Conservation (phyloP, 1,140 invertebrate species). For the Aphis gossypii region DNA sequence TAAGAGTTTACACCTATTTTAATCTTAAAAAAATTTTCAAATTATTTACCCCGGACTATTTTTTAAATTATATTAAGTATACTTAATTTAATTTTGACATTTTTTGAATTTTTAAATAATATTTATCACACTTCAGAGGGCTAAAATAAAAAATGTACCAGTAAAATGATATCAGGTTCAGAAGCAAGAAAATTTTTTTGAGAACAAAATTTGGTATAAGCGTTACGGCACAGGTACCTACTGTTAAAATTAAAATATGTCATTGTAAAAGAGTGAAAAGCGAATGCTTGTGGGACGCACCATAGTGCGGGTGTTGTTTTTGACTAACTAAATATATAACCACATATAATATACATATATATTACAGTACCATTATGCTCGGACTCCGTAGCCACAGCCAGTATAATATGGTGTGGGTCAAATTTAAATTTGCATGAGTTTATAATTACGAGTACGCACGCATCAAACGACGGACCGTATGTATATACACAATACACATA, state of each 20-base stretch:
- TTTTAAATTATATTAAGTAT: background rate
- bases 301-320: background rate
- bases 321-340: background rate
- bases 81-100: background rate
- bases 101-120: background rate
- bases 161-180: too few relatives aligned
- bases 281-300: background rate
- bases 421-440: background rate
- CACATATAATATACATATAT: background rate
- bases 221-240: too few relatives aligned
- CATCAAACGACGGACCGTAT: background rate
- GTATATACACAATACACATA: background rate
- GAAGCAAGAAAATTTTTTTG: too few relatives aligned
- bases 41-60: background rate
- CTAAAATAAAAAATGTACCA: background rate
- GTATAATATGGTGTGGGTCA: background rate
- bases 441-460: constrained; percentile 6
- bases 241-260: background rate
- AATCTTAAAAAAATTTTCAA: background rate
- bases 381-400: too few relatives aligned
- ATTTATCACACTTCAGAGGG: background rate
- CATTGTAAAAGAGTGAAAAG: background rate
- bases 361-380: background rate
- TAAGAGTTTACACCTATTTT: background rate
- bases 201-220: too few relatives aligned